Base-by-base conservation (phyloP, 2,113 vertebrate species). In the Muntiacus muntjak region DNA sequence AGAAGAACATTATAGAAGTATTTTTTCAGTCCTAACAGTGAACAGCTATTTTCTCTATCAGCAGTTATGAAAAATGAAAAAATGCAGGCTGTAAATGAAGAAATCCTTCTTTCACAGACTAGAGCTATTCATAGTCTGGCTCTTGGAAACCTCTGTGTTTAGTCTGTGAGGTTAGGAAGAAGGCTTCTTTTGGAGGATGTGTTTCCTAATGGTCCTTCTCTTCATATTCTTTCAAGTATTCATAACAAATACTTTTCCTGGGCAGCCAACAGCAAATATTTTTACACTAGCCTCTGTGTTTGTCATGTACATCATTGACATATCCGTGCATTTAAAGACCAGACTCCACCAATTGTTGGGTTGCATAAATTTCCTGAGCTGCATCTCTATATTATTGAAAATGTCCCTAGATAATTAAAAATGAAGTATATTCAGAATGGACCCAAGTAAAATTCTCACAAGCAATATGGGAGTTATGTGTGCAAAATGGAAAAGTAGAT, bases 221-320 rank as follows among this genome's bases (percentile, higher is more conserved):
- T 96, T 94, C 84, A 98, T 54, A 84, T 94, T 93, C 82, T 85
- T 93, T 96, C 36, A 92, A 93, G 82, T 85, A 54, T 36, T 96
- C 91, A 88, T 36, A 81, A 96, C 98, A 98, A 98, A 98, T 94
- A 98, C 94, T 98, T 98, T 97, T 85, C 71, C 55, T 83, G 67
- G 64, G 71, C 40, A 43, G 40, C 40, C 64, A 97, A 67, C 78
- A 62, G 87, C 58, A 95, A 97, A 94, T 60, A 93, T 91, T 93
- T 97, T 83, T 97, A 93, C 87, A 97, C 12, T 67, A 84, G 71
- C 23, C 85, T 36, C 10, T 98, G 26, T 84, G 55, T 97, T 98
- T 97, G 82, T 96, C 89, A 47, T 97, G 62, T 96, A 98, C 98
- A 95, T 98, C 93, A 92, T 52, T 21, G 91, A 84, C 91, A 97